Base-by-base conservation (phyloP, 2,113 vertebrate species). In the Myotis brandtii region DNA sequence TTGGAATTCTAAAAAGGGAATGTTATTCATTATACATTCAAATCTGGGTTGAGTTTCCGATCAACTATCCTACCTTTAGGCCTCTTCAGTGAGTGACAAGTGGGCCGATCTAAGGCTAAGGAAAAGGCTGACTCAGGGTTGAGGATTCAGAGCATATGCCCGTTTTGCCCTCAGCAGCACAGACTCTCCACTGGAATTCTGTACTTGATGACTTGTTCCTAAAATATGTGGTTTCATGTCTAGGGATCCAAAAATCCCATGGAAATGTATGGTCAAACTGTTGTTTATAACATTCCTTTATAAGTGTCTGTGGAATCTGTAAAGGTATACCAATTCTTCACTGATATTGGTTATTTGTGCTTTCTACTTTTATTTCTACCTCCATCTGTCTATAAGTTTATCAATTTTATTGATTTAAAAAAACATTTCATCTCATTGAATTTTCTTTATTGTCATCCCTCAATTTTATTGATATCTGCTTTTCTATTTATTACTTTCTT, bases 401-500 rank as follows among this genome's bases (percentile, higher is more conserved):
- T 64, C 52, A 69, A 40, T 67, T 84, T 70, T 62, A 56, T 75
- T 77, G 32, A 75, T 72, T 40, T 79, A 69, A 89, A 6, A 83
- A 54, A 64, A 30, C n/a, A 80, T 79, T 86, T 87, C 6, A 72
- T 64, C 88, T 84, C 40, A 83, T 52, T 88, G 16, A 59, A 84
- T 34, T 77, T 81, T 75, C 8, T 67, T 70, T 66, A 64, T 48
- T 66, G 13, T 69, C 37, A 6, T 81, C 27, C 50, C 37, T 94
- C 32, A 72, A 32, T 86, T 89, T 73, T 56, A 75, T 32, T 83
- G 9, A 88, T 94, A 83, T 86, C 25, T 93, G 69, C 37, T 83
- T 86, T 79, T 82, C 30, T 92, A 48, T n/a, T 76, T 77, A 89
- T 62, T 50, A 75, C 40, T 82, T 86, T 77, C 48, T 92, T 86